Base-by-base conservation (phyloP, 2,113 vertebrate species). In the Callionymus lyra region DNA sequence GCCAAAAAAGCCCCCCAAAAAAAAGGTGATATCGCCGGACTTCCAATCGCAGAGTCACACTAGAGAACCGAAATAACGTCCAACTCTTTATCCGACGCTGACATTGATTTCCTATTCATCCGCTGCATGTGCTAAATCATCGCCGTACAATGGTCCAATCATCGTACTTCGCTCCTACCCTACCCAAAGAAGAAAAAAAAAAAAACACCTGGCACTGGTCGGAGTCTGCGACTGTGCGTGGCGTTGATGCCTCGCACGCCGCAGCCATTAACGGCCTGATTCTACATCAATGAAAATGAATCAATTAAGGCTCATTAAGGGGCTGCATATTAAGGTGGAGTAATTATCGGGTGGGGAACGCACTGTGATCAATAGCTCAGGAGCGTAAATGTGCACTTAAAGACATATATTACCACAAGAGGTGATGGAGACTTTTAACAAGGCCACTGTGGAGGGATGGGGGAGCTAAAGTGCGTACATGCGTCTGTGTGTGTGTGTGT, bases 61-160 rank as follows among this genome's bases (percentile, higher is more conserved):
- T 82, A 82, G 77, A 75, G 68, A 32, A 12, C 41, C 41, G 50
- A 56, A n/a, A 58, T 65, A 46, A 69, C 66, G 63, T 54, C 15
- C 59, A 54, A 57, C 53, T 63, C 44, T 49, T 50, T 77, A 65
- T 58, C 69, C 51, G 50, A 32, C 63, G 61, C 72, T 49, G 18
- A 53, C 78, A 85, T 84, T 85, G 84, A 87, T 87, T 87, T 85
- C 72, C 85, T 84, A 84, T 86, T 85, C 84, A 83, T 27, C 80
- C 71, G 74, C 59, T 34, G 34, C 73, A 68, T 70, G 63, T 70
- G 77, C 74, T 76, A 81, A 86, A 86, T 87, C 85, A 87, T 82
- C 81, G 81, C 72, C 67, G 74, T 79, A 85, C 83, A 86, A 84
- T 82, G 71, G 83, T 73, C 77, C 80, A 86, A 85, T 84, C 82